Evolutionary conservation across 2,888 invertebrate species (phyloP), one percentile per base, ranked within the genome.

Genomic region (Amphipyra berbera): DNA sequence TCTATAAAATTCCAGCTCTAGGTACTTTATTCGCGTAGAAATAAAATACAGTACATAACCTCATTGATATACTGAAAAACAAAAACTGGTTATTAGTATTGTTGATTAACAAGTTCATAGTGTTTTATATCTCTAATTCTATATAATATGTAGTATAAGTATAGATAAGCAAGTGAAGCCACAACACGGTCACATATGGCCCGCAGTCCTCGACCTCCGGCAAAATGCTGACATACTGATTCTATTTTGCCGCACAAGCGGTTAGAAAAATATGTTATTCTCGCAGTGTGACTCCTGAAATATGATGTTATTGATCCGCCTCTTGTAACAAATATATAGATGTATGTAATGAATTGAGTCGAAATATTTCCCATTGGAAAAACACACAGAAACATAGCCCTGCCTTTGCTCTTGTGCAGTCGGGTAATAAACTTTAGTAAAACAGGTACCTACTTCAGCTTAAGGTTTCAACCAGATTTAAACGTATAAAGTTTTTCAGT

Each of bases 191-290:
- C 84, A 81, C 88, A 88, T 86, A 83, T 89, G 88, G 77, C 78
- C 75, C 73, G 38, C 72, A 74, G 73, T 62, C 68, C 73, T 79
- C 81, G 81, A 79, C 84, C 85, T 82, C 82, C 61, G 68, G 54
- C 64, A 70, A 76, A 85, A 82, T 69, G 89, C 89, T 88, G 88
- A 89, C 86, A 69, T 78, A 81, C 69, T 70, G 74, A 82, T 82
- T 84, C 81, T 81, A 82, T 88, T 85, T 83, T 78, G 82, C 73
- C 63, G 68, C 71, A 74, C 75, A 78, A 77, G 82, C 82, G 82
- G 76, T 73, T 68, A 73, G 72, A 85, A 88, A 87, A 88, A 88
- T 86, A 88, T 88, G 86, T 87, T 88, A 82, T 87, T 85, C 82
- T 83, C 76, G 72, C 67, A 77, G 76, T 76, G 75, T 69, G 69